These are phyloP conservation scores for Formica exsecta DNA, from an alignment of 1,140 invertebrate species.

Conservation along the genomic window DNA sequence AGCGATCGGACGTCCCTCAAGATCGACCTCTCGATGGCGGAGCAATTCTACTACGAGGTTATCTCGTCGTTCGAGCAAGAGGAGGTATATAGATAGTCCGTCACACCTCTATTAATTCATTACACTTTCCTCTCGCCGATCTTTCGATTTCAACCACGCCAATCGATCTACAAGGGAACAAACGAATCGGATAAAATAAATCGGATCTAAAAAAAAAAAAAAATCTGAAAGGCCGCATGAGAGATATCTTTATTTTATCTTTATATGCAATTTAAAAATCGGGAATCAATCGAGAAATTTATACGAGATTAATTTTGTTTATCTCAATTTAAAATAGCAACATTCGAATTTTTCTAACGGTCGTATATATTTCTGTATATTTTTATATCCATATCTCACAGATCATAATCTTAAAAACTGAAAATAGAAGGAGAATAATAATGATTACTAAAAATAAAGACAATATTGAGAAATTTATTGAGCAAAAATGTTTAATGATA, in stretches of 20 bases:
- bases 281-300: not conserved
- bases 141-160: constrained; percentile 16
- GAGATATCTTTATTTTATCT: not conserved
- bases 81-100: constrained; percentile 78
- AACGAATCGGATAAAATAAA: not conserved
- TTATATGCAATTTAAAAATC: too few relatives aligned
- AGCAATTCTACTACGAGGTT: constrained; percentile 86
- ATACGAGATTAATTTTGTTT: not conserved
- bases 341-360: not conserved
- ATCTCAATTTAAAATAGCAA: not conserved
- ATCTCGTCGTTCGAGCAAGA: constrained; percentile 84
- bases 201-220: too few relatives aligned
- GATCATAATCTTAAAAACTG: not conserved
- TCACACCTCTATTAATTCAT: constrained; percentile 72
- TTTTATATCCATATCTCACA: not conserved
- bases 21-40: constrained; percentile 84
- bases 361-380: not conserved
- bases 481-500: not conserved
- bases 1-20: constrained; percentile 80
- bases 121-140: constrained; percentile 65
- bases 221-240: not conserved
- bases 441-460: too few relatives aligned
- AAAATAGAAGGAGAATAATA: not conserved
- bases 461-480: not conserved
- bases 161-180: not conserved